Percentiles rank a stretch among this genome's conserved stretches.
These are phyloP conservation scores for Sarcophaga bullata DNA, from an alignment of 1,140 invertebrate genomes.

Conservation along the genomic window DNA sequence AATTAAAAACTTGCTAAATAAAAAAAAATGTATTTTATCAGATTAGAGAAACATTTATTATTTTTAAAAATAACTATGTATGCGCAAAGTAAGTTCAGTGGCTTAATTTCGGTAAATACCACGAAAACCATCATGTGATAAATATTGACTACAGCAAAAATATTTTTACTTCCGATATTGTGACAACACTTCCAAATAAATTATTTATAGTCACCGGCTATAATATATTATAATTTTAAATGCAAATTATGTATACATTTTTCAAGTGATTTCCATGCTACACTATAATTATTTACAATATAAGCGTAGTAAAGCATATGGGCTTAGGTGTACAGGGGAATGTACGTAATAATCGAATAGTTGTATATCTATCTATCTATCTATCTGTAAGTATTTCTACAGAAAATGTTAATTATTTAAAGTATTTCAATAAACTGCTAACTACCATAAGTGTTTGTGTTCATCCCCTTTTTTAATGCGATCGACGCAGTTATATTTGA, in stretches of 20 bases:
- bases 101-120: conserved; percentile 13
- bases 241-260: conserved; percentile 11
- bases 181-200: conserved; percentile 6
- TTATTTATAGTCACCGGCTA: conserved; percentile 34
- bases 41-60: neutral
- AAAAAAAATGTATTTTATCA: neutral
- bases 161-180: conserved; percentile 27
- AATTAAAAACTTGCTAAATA: conserved; percentile 9
- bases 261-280: conserved; percentile 4
- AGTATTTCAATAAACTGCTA: no score
- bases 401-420: no score
- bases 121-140: conserved; percentile 31
- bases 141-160: conserved; percentile 27
- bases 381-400: no score
- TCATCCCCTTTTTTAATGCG: no score
- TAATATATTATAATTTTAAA: conserved; percentile 9
- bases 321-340: no score
- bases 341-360: no score
- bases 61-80: neutral
- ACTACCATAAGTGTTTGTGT: no score
- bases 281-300: neutral
- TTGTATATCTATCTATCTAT: no score
- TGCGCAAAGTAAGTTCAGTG: conserved; percentile 10
- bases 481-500: no score
- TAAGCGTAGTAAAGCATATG: neutral